A percentile compares a stretch with the other conserved stretches of the same genome.
Evolutionary conservation across 2,113 vertebrate species (phyloP).

Genomic region (Lepisosteus osseus): DNA sequence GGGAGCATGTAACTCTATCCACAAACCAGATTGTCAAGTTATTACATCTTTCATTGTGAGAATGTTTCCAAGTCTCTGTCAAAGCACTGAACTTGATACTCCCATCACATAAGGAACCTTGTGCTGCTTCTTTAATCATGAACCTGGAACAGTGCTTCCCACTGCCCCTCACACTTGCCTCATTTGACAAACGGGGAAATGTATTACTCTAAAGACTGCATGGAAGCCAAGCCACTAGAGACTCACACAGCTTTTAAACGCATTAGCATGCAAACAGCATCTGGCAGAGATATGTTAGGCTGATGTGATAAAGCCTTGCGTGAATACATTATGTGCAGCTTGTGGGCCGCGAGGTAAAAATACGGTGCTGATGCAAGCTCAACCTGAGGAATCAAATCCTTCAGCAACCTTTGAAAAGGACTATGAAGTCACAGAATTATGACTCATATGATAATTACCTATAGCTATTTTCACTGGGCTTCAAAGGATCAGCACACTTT

Average conservation of each 20-base stretch:
- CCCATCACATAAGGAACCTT: neutral
- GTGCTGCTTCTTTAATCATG: neutral
- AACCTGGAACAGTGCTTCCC: neutral
- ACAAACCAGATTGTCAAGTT: no score
- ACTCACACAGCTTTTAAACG: neutral
- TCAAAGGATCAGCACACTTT: no score
- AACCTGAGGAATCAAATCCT: no score
- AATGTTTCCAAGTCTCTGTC: no score
- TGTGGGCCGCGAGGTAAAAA: slow-evolving; percentile 12
- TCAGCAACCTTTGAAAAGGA: no score
- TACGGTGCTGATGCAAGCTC: neutral
- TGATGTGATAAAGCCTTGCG: slow-evolving; percentile 4
- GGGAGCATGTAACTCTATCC: no score
- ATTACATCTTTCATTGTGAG: no score
- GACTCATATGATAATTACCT: no score
- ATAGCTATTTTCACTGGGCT: no score
- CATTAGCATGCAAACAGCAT: neutral
- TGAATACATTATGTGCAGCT: slow-evolving; percentile 11
- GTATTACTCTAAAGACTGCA: neutral
- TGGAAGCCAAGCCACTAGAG: neutral
- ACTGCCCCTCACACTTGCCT: no score
- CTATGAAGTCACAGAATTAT: no score
- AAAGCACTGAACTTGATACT: no score
- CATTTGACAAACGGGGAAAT: neutral
- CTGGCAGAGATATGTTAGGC: neutral